Conservation (phyloP, 2,113 vertebrate genomes). For the Saccopteryx bilineata region DNA sequence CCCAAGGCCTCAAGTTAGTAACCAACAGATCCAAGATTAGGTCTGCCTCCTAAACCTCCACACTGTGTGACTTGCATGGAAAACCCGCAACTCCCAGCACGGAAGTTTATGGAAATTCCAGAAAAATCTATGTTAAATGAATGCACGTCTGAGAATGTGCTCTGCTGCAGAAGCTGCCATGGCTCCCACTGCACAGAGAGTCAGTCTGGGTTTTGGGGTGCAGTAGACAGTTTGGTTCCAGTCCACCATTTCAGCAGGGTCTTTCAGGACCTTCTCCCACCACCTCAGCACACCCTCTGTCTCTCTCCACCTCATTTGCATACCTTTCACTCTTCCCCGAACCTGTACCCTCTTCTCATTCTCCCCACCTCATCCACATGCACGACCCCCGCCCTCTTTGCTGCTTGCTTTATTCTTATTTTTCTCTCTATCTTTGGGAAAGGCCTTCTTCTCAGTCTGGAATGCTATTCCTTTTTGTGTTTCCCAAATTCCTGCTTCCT, state of each 20-base stretch:
- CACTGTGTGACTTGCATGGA: background rate
- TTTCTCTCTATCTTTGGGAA: background rate
- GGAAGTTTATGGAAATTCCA: background rate
- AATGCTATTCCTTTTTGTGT: background rate
- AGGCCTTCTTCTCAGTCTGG: background rate
- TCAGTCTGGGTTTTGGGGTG: background rate
- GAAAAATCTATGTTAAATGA: background rate
- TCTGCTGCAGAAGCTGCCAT: background rate
- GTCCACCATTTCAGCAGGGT: background rate
- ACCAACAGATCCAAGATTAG: background rate
- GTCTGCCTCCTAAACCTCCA: background rate
- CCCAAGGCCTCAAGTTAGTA: background rate
- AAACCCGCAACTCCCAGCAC: background rate
- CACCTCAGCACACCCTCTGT: accelerated
- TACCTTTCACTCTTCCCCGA: background rate
- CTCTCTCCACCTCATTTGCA: too few species aligned
- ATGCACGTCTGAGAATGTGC: background rate
- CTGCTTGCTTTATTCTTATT: background rate
- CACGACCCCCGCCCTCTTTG: too few species aligned
- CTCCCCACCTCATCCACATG: background rate
- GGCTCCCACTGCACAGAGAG: background rate
- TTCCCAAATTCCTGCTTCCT: background rate
- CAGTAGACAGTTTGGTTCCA: background rate
- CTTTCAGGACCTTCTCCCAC: background rate
- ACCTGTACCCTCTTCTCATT: too few species aligned